Conservation (phyloP, 2,113 vertebrate species). For the Ochotona princeps region DNA sequence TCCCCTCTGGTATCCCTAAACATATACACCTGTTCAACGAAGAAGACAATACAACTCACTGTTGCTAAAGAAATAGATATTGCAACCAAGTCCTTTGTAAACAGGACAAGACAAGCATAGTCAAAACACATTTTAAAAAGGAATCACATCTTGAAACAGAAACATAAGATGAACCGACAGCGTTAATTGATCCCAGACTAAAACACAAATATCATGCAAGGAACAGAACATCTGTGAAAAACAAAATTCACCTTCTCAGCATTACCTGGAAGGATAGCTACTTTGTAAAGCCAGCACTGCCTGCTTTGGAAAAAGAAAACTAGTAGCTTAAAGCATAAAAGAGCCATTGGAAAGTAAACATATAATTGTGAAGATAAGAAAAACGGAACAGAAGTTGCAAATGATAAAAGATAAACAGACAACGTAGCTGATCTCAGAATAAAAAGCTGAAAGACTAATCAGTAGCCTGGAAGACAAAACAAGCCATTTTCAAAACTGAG, state of each 20-base stretch:
- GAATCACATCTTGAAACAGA: conserved; percentile 5
- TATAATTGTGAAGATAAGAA: conserved; percentile 22
- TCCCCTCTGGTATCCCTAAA: neutral
- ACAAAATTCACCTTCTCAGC: neutral
- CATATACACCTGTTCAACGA: neutral
- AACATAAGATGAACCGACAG: conserved; percentile 28
- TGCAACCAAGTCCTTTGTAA: neutral
- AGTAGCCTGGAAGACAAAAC: conserved; percentile 26
- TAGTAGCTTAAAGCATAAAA: neutral
- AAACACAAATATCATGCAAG: neutral
- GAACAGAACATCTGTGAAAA: neutral
- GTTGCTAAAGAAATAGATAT: neutral
- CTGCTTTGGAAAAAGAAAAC: neutral
- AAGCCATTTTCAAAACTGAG: neutral
- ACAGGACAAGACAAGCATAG: neutral
- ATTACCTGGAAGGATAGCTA: conserved; percentile 3
- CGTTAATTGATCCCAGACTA: neutral
- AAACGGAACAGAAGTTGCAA: neutral
- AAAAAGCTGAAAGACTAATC: neutral
- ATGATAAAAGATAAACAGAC: conserved; percentile 6
- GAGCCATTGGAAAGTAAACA: conserved; percentile 30
- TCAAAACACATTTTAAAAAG: conserved; percentile 35
- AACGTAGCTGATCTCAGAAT: no score
- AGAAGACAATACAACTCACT: neutral
- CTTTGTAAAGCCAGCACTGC: conserved; percentile 23